A percentile compares a stretch with the other conserved stretches of the same genome.
Conservation (phyloP, 2,888 invertebrate species). For the Andrena camellia region DNA sequence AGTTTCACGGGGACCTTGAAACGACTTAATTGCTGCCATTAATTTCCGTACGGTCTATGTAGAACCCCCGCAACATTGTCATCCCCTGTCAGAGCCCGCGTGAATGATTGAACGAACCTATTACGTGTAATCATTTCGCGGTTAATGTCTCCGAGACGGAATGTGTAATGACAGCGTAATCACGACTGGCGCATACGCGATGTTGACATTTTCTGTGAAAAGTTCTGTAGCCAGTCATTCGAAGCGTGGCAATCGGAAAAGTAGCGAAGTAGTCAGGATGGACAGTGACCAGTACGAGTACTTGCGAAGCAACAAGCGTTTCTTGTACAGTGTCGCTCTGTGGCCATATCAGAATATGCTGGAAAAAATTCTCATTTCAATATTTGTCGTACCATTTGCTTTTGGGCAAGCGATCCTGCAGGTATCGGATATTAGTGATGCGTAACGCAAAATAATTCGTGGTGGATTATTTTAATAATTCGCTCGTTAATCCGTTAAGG, state of each 20-base stretch:
- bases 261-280: conserved; percentile 33
- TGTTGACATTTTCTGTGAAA: neutral
- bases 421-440: conserved; percentile 49
- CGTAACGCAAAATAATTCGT: no score
- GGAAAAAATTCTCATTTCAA: conserved; percentile 57
- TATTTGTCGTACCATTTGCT: conserved; percentile 60
- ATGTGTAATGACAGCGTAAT: conserved; percentile 24
- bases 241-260: neutral
- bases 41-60: no score
- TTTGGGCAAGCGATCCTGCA: conserved; percentile 67
- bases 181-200: neutral
- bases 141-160: conserved; percentile 21
- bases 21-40: no score
- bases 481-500: no score
- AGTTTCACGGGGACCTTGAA: no score
- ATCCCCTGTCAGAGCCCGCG: neutral
- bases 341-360: conserved; percentile 72
- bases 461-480: no score
- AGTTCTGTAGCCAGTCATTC: conserved; percentile 1
- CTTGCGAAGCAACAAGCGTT: conserved; percentile 50
- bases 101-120: conserved; percentile 10
- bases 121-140: neutral
- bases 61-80: neutral
- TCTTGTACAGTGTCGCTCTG: conserved; percentile 63
- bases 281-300: conserved; percentile 53